phyloP scores from a whole-genome alignment of 1,140 invertebrate species.

The Polypedilum pembai region DNA sequence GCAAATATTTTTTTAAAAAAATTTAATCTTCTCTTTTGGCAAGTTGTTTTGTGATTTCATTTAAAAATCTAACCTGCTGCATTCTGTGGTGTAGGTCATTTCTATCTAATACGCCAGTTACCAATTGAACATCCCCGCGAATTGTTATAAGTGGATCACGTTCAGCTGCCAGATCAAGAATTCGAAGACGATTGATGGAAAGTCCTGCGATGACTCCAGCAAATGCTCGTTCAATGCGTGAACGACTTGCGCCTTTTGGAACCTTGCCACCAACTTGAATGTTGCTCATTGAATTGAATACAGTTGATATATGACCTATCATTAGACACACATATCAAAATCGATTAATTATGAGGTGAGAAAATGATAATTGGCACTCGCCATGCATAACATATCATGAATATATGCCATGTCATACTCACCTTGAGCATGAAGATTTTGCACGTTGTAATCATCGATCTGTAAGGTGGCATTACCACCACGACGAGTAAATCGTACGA shows the following conservation, averaged over 20 bases:
- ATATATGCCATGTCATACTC: conserved; percentile 33
- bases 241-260: conserved; percentile 58
- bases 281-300: conserved; percentile 87
- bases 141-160: conserved; percentile 65
- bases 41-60: conserved; percentile 32
- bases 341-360: too few species aligned
- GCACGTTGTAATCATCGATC: conserved; percentile 82
- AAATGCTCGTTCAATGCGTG: conserved; percentile 68
- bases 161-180: conserved; percentile 77
- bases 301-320: conserved; percentile 73
- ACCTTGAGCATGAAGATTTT: conserved; percentile 72
- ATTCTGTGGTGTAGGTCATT: conserved; percentile 63
- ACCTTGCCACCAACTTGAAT: conserved; percentile 84
- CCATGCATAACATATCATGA: not conserved
- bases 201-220: conserved; percentile 80
- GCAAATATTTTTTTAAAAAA: not conserved
- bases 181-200: conserved; percentile 75
- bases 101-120: conserved; percentile 63
- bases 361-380: not conserved
- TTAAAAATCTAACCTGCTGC: conserved; percentile 62
- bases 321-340: not conserved
- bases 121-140: conserved; percentile 64
- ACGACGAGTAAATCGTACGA: conserved; percentile 78
- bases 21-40: not conserved
- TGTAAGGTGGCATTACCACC: conserved; percentile 87